Evolutionary conservation across 1,140 invertebrate genomes (phyloP).

Genomic region (Calycopis cecrops): DNA sequence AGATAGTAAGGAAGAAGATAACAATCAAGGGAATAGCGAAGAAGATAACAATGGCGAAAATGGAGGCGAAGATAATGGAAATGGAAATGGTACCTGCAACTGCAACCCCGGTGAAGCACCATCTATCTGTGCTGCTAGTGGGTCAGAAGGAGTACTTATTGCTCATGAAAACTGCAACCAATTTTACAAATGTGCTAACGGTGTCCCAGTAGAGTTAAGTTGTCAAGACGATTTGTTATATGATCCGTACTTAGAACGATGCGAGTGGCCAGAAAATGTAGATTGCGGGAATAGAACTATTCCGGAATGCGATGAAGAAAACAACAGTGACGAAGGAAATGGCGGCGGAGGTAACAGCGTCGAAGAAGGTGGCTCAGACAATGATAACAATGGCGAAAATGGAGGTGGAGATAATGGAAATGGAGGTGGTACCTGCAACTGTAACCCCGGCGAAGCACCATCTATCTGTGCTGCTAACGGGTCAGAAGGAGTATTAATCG

Average conservation of each 20-base stretch:
- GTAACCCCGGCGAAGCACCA: conserved; percentile 31
- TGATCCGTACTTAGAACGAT: conserved; percentile 19
- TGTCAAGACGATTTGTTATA: conserved; percentile 23
- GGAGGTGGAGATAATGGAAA: conserved; percentile 12
- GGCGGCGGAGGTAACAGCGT: neutral
- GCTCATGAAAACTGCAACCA: conserved; percentile 30
- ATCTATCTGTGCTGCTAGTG: conserved; percentile 21
- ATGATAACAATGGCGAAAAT: conserved; percentile 5
- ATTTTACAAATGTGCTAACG: conserved; percentile 31
- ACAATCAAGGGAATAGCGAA: neutral
- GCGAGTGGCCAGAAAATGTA: conserved; percentile 29
- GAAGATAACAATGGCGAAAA: neutral
- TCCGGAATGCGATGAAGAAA: conserved; percentile 17
- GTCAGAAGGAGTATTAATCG: conserved; percentile 30
- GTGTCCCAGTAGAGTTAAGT: conserved; percentile 17
- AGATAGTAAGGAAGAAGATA: conserved; percentile 6
- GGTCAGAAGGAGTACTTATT: conserved; percentile 20
- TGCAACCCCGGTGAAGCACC: conserved; percentile 62
- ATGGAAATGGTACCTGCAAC: conserved; percentile 27
- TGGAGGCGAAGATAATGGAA: neutral
- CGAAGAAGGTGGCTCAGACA: conserved; percentile 4
- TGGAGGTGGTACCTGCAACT: conserved; percentile 17
- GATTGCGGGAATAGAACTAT: conserved; percentile 27
- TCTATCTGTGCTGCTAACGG: conserved; percentile 29
- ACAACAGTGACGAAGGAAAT: conserved; percentile 4